These are phyloP conservation scores for Coecobrya sp. DNA, from an alignment of 2,888 invertebrate species.

Conservation along the genomic window DNA sequence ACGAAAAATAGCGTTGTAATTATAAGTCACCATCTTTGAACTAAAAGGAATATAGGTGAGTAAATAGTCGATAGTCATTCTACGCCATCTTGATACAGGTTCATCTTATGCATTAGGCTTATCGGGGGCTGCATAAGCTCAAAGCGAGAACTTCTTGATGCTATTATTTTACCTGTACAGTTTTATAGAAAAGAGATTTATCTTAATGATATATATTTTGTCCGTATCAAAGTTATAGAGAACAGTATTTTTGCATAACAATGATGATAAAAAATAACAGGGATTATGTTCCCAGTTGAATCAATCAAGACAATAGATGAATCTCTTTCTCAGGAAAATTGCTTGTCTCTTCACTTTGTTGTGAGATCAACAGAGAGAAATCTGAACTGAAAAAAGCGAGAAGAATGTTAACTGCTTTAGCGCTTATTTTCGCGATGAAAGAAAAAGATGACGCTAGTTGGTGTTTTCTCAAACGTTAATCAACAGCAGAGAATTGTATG, in stretches of 20 bases:
- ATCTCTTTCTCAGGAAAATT: not conserved
- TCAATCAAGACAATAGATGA: constrained; percentile 30
- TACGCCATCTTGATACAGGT: too few relatives aligned
- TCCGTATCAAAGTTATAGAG: not conserved
- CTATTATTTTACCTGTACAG: not conserved
- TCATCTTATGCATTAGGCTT: too few relatives aligned
- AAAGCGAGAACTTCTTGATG: constrained; percentile 6
- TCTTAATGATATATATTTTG: constrained; percentile 16
- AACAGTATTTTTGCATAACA: constrained; percentile 40
- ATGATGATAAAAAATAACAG: constrained; percentile 2
- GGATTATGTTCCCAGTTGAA: constrained; percentile 21
- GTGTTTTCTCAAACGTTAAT: not conserved
- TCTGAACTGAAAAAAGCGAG: constrained; percentile 5
- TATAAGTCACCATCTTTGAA: not conserved
- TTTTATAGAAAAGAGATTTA: constrained; percentile 8
- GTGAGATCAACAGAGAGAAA: constrained; percentile 34
- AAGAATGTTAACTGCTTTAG: not conserved
- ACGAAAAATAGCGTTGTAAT: not conserved
- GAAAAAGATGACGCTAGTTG: constrained; percentile 45
- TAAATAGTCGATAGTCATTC: not conserved
- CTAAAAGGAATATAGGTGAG: not conserved
- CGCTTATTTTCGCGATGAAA: not conserved
- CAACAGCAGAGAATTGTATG: not conserved
- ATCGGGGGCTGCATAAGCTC: too few relatives aligned
- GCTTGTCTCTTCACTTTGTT: not conserved